A percentile compares a stretch with the other conserved stretches of the same genome.
These are phyloP conservation scores for Gavia stellata DNA, from an alignment of 2,113 vertebrate genomes.

Conservation along the genomic window DNA sequence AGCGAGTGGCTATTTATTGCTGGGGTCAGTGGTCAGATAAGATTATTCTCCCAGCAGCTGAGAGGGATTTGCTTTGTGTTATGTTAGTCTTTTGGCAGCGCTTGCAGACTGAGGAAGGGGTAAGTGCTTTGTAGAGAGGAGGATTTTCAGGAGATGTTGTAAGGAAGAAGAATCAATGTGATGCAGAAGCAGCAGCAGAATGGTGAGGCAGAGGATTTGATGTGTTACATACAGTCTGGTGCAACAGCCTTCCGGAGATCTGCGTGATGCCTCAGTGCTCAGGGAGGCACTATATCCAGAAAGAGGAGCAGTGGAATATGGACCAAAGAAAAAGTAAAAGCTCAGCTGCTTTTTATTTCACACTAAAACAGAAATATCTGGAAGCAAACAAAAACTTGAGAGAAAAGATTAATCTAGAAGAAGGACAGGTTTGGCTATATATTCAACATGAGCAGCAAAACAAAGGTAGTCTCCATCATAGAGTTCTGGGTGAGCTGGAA, in stretches of 20 bases:
- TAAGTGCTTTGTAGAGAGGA: neutral
- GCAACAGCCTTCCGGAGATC: neutral
- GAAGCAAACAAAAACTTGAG: neutral
- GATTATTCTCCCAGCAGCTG: constrained; percentile 38
- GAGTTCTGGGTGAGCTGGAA: neutral
- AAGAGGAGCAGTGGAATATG: neutral
- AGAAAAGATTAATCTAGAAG: neutral
- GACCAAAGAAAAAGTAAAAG: neutral
- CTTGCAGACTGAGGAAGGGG: neutral
- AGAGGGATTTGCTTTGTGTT: constrained; percentile 39
- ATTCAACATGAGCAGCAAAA: neutral
- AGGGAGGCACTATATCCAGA: neutral
- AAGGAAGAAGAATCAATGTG: neutral
- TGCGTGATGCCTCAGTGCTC: neutral
- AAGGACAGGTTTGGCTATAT: neutral
- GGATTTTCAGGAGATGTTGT: neutral
- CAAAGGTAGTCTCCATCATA: neutral
- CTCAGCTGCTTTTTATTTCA: neutral
- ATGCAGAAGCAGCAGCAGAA: neutral
- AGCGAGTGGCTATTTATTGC: neutral
- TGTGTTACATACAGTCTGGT: neutral
- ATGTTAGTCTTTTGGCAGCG: constrained; percentile 24
- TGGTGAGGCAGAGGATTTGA: neutral
- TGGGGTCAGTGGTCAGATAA: constrained; percentile 40
- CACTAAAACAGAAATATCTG: neutral